Evolutionary conservation across 2,113 vertebrate species (phyloP), one percentile per base, ranked within the genome.

Genomic region (Arothron firmamentum): DNA sequence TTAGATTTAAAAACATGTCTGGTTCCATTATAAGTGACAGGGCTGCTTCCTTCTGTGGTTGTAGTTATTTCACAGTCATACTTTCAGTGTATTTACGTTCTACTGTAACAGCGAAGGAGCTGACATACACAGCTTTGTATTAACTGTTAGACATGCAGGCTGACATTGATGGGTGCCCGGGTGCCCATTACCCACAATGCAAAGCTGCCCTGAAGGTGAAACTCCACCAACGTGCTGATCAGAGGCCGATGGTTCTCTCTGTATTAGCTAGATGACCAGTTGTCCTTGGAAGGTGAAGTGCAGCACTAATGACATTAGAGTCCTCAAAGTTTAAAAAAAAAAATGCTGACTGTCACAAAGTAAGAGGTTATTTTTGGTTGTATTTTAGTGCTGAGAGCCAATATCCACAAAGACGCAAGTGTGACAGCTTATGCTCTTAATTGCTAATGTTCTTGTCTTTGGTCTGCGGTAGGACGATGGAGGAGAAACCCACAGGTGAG

Each of bases 191-290:
- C 58, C 54, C 50, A 73, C 56, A 50, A 28, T 49, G 25, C 48
- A 69, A 68, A 66, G 59, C 54, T 57, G 51, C 62, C 71, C 87
- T 78, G 87, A 86, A 80, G 76, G 70, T 79, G 82, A 71, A 78
- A 65, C 56, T 5, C 12, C 28, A 65, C 70, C 42, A 63, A 77
- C 80, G 70, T 70, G 41, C 31, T 25, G 60, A 65, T 58, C 66
- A 47, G 59, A 68, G 60, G 59, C 67, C 25, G 49, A 63, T 58
- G 47, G 57, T 63, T 55, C 58, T 55, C 46, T 42, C 3, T 58
- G 62, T 78, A 84, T 85, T 85, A 86, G 83, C 51, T 47, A 75
- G 78, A 87, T 83, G 82, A 84, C 62, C 79, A 62, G 68, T 70
- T 80, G 82, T 78, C 84, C 80, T 88, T 86, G 73, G 73, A 67